These are phyloP conservation scores for Oncorhynchus tshawytscha DNA, from an alignment of 2,113 vertebrate genomes.

Conservation along the genomic window DNA sequence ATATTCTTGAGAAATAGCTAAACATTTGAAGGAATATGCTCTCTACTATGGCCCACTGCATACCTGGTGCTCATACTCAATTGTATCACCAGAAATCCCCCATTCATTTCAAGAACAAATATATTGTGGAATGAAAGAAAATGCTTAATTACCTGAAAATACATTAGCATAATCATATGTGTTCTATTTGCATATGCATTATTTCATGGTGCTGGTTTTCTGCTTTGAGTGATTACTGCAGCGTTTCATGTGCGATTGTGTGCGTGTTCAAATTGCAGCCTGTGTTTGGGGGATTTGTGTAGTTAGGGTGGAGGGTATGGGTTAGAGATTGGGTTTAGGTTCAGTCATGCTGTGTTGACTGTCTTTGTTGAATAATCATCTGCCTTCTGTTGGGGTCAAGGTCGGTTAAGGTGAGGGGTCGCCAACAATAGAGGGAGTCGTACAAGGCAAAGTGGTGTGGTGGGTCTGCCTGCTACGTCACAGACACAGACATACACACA, in stretches of 20 bases:
- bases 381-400: constrained; percentile 73
- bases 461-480: constrained; percentile 49
- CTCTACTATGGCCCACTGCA: no score
- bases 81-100: background rate
- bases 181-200: constrained; percentile 47
- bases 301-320: constrained; percentile 29
- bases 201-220: constrained; percentile 47
- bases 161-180: constrained; percentile 45
- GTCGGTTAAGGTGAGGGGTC: constrained; percentile 73
- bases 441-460: constrained; percentile 59
- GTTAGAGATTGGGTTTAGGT: constrained; percentile 33
- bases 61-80: background rate
- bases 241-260: constrained; percentile 33
- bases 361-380: constrained; percentile 60
- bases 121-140: background rate
- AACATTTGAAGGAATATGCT: no score
- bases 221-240: constrained; percentile 48
- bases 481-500: constrained; percentile 33
- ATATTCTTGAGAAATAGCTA: no score
- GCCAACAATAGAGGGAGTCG: constrained; percentile 58
- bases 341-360: constrained; percentile 40
- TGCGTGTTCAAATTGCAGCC: constrained; percentile 33
- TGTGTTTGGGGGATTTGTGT: constrained; percentile 45
- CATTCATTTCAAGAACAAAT: background rate
- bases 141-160: constrained; percentile 13